Percentiles rank a stretch among this genome's conserved stretches.
Evolutionary conservation across 1,140 invertebrate genomes (phyloP).

Genomic region (Drosophila paulistorum): DNA sequence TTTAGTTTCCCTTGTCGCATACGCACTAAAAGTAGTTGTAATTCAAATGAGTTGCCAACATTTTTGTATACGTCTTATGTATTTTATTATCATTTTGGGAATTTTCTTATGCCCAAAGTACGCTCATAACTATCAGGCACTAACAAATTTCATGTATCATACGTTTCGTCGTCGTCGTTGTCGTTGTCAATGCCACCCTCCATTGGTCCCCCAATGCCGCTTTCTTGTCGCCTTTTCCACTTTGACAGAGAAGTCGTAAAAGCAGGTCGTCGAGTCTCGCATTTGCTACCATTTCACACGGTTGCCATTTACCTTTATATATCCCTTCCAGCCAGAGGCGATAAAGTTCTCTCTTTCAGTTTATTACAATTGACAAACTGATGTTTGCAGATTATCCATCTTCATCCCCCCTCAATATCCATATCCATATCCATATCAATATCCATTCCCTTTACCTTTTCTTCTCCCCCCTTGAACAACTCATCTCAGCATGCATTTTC

Average conservation of each 20-base stretch:
- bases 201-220: not conserved
- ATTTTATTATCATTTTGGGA: conserved; percentile 10
- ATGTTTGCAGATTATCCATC: conserved; percentile 21
- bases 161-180: not conserved
- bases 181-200: not conserved
- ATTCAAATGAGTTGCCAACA: conserved; percentile 12
- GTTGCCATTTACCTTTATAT: conserved; percentile 7
- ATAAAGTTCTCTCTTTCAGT: conserved; percentile 15
- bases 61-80: conserved; percentile 12
- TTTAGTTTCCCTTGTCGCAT: conserved; percentile 5
- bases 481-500: too few relatives aligned
- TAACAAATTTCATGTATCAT: conserved; percentile 7
- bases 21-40: not conserved
- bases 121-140: conserved; percentile 12
- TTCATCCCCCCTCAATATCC: not conserved
- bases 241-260: conserved; percentile 17
- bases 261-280: conserved; percentile 5
- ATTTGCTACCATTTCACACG: conserved; percentile 17
- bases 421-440: not conserved
- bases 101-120: conserved; percentile 9
- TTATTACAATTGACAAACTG: conserved; percentile 18
- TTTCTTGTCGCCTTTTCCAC: not conserved
- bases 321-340: not conserved
- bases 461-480: not conserved
- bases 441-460: not conserved